Percentiles rank a stretch among this genome's conserved stretches.
These are phyloP conservation scores for Caenorhabditis zanzibari DNA, from an alignment of 2,888 invertebrate species.

Conservation along the genomic window DNA sequence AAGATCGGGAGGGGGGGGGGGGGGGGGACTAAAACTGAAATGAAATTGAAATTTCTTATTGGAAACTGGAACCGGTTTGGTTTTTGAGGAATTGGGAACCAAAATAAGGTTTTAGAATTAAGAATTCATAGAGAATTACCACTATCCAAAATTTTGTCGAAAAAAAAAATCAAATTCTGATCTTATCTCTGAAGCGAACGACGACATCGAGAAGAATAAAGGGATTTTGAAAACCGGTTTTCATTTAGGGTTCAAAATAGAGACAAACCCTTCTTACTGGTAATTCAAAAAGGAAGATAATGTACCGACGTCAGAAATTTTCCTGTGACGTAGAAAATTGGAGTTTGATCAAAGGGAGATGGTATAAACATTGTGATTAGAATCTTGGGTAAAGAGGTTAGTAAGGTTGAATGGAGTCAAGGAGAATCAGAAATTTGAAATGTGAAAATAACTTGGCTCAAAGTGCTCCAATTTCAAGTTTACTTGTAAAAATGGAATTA, in stretches of 20 bases:
- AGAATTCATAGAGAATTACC: too few relatives aligned
- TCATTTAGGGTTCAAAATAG: slow-evolving; percentile 5
- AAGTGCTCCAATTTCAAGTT: too few relatives aligned
- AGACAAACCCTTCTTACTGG: not conserved
- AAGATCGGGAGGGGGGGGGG: not conserved
- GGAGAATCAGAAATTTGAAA: too few relatives aligned
- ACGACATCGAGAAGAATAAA: too few relatives aligned
- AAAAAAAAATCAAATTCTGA: not conserved
- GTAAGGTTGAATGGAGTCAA: not conserved
- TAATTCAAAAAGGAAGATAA: not conserved
- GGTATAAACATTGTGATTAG: not conserved
- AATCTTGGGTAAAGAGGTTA: not conserved
- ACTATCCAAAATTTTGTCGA: not conserved
- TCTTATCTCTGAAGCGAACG: not conserved
- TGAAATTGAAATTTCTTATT: not conserved
- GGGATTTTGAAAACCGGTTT: not conserved
- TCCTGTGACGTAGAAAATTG: not conserved
- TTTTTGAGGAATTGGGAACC: not conserved
- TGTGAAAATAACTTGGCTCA: too few relatives aligned
- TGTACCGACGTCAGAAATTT: not conserved
- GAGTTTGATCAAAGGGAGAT: not conserved
- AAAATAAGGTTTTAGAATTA: too few relatives aligned
- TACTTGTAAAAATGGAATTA: too few relatives aligned
- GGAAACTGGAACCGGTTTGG: not conserved
- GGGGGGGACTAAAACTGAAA: not conserved